Conservation (phyloP, 2,113 vertebrate species). For the Microtus montanus region DNA sequence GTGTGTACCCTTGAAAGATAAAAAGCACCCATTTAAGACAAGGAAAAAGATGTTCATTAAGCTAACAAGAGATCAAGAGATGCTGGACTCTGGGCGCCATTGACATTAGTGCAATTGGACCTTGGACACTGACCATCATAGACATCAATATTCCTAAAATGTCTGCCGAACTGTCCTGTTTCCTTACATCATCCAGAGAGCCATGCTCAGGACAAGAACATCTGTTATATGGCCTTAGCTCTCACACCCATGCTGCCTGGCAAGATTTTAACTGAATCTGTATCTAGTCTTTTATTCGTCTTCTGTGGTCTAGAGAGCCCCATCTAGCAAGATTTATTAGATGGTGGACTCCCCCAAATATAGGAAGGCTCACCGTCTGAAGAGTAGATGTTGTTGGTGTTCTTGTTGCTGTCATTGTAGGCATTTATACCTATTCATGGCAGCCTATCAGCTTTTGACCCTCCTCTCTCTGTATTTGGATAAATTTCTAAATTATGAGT, state of each 20-base stretch:
- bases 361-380: background rate
- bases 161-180: background rate
- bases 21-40: background rate
- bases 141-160: background rate
- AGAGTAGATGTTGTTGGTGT: background rate
- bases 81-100: background rate
- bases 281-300: background rate
- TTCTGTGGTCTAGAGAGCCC: background rate
- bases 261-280: background rate
- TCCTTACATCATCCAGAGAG: background rate
- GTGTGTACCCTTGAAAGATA: background rate
- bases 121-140: background rate
- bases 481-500: constrained; percentile 11
- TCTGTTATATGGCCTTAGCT: background rate
- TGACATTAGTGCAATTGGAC: background rate
- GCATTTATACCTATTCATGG: background rate
- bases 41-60: background rate
- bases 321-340: background rate
- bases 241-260: background rate
- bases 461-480: background rate
- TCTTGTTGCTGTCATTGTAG: background rate
- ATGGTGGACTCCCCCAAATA: background rate
- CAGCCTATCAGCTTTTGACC: background rate
- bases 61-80: background rate
- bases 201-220: background rate